Percentiles rank a stretch among this genome's conserved stretches.
These are phyloP conservation scores for Larimichthys polyactis DNA, from an alignment of 2,113 vertebrate species.

Conservation along the genomic window DNA sequence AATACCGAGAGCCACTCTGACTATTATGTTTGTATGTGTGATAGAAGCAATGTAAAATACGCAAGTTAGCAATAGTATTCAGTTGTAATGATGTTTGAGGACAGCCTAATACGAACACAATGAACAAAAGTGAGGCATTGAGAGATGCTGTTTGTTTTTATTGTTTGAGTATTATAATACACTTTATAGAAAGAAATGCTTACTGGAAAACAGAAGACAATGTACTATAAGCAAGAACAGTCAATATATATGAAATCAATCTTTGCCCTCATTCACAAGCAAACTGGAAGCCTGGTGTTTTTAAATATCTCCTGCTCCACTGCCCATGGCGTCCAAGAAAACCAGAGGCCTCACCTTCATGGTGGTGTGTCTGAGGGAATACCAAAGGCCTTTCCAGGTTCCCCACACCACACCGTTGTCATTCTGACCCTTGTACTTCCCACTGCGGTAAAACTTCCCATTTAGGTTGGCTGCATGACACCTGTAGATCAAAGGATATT, in stretches of 20 bases:
- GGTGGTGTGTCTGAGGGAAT: conserved; percentile 88
- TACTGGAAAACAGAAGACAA: conserved; percentile 1
- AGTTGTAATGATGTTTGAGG: neutral
- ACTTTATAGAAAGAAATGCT: conserved; percentile 17
- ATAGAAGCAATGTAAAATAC: conserved; percentile 1
- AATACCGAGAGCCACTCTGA: neutral
- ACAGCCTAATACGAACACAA: conserved; percentile 16
- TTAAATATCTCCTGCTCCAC: conserved; percentile 83
- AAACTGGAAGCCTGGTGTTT: neutral
- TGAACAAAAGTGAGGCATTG: conserved; percentile 26
- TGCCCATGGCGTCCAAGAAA: conserved; percentile 84
- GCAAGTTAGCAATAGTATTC: neutral
- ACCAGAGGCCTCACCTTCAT: conserved; percentile 89
- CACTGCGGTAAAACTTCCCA: conserved; percentile 86
- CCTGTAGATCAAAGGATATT: conserved; percentile 68
- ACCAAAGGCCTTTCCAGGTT: conserved; percentile 91
- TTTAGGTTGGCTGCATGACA: conserved; percentile 92
- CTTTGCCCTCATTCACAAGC: neutral
- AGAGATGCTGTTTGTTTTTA: conserved; percentile 64
- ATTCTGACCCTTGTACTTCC: conserved; percentile 83
- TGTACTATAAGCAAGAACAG: neutral
- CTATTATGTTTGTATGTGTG: conserved; percentile 28
- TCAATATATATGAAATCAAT: conserved; percentile 5
- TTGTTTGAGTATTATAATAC: conserved; percentile 48
- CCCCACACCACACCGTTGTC: conserved; percentile 91